Base-by-base conservation (phyloP, 2,113 vertebrate genomes). In the Dasyprocta punctata region DNA sequence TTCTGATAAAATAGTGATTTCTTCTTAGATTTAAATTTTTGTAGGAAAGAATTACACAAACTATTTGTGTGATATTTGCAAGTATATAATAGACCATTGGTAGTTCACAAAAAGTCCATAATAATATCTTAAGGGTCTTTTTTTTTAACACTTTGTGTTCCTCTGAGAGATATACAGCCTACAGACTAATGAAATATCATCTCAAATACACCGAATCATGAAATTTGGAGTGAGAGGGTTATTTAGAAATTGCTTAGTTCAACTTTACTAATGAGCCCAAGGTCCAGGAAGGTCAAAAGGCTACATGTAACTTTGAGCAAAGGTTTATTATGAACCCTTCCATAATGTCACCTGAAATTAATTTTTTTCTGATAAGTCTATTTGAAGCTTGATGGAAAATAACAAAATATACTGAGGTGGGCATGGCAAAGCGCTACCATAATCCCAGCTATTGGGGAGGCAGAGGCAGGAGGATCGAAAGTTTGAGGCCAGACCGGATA, bases 181-280 rank as follows among this genome's bases (percentile, higher is more conserved):
- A 17, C 26, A 82, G 14, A 83, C n/a, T 54, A 94, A 91, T 89
- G 94, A 97, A 93, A 80, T 91, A 92, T 89, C 86, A 85, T 96
- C 97, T 89, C 65, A 93, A 95, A 96, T 93, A 93, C 73, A 82
- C 90, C 94, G 71, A 83, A 86, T 95, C 93, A 91, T 94, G 92
- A 93, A 90, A 97, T 95, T 94, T 92, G 78, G 82, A 89, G 96
- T 97, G 89, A 96, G 89, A 95, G 47, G 82, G 67, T 90, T 95
- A 95, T 96, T 97, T 97, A 95, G 89, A 97, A 98, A 95, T 96
- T 94, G 36, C 63, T 90, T 93, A 77, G 58, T 94, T 92, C 89
- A 96, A 94, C 61, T 91, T 96, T 97, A 93, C 60, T 86, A 71
- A 95, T 90, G 89, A 95, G 61, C 38, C 22, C 69, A 96, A 89